Base-by-base conservation (phyloP, 2,888 invertebrate species). In the Zaprionus lineosus region DNA sequence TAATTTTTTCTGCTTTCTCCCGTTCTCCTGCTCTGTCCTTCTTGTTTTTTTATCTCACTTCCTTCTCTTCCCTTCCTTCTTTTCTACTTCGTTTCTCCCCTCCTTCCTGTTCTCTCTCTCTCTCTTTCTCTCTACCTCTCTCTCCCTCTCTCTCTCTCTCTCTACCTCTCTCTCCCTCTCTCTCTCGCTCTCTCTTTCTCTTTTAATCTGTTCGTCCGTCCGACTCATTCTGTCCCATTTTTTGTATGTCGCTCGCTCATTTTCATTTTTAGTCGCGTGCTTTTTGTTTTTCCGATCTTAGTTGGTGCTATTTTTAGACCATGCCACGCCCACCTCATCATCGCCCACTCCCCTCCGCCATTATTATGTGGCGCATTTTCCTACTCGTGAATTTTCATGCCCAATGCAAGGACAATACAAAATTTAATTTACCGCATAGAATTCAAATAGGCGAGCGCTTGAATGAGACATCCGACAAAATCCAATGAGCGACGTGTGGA, bases 351-450 rank as follows among this genome's bases (percentile, higher is more conserved):
- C 9, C 19, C 4, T 2, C 11, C 11, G 11, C 28, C 26, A 46
- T 57, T 47, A 50, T 64, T 59, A 43, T 51, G 52, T 15, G 56
- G 41, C 53, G 65, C 14, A 51, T 46, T 67, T 74, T 74, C 64
- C 55, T n/a, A 53, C 59, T 71, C 33, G 62, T 60, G 68, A 60
- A 71, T 68, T 62, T 67, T 50, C 59, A 61, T 76, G 58, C 59
- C 60, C 39, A 64, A 52, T 44, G 63, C 62, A 41, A 67, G 67
- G 61, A 77, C 77, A 77, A 77, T 78, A 62, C 62, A 63, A 78
- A 70, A 73, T 75, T 78, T 73, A 78, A 77, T 77, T 77, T 77
- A 77, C 72, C 78, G 78, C 78, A 78, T 63, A 70, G 69, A 69
- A 74, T 78, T 72, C 62, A 66, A 66, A 76, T 68, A 67, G 51